A percentile compares a stretch with the other conserved stretches of the same genome.
Conservation (phyloP, 2,113 vertebrate species). For the Urocitellus parryii region DNA sequence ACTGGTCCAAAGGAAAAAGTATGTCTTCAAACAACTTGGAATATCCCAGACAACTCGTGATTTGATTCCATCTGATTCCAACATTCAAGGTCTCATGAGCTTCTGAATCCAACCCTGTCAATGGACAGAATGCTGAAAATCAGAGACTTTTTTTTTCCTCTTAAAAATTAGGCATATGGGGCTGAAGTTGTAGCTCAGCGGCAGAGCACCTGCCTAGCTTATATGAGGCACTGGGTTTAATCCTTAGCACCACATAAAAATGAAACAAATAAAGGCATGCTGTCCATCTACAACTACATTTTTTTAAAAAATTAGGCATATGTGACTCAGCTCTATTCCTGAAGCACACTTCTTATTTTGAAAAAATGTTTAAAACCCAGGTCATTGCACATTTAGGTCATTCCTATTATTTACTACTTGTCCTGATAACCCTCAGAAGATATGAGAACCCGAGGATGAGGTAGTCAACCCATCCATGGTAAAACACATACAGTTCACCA, state of each 20-base stretch:
- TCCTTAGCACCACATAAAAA: too few relatives aligned
- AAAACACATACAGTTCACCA: too few relatives aligned
- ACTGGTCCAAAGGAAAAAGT: not conserved
- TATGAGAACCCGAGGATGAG: not conserved
- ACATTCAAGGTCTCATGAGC: not conserved
- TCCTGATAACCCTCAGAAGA: not conserved
- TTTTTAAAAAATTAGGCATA: not conserved
- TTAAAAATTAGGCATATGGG: not conserved
- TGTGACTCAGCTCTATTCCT: not conserved
- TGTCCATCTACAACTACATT: too few relatives aligned
- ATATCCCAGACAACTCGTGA: not conserved
- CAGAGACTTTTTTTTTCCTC: not conserved
- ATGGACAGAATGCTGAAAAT: not conserved
- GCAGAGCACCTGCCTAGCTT: too few relatives aligned
- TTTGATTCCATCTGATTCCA: not conserved
- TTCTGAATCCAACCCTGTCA: not conserved
- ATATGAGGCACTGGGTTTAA: too few relatives aligned
- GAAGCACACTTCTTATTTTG: not conserved
- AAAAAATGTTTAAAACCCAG: not conserved
- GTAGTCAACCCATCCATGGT: not conserved
- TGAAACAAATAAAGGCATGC: too few relatives aligned
- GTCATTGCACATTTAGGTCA: not conserved
- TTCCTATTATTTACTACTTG: not conserved
- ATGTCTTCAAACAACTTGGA: not conserved
- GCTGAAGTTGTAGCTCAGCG: too few relatives aligned